Evolutionary conservation across 2,797 vertebrate genomes (phyloP), one percentile per base, ranked within the genome.

Genomic region (Netta rufina): DNA sequence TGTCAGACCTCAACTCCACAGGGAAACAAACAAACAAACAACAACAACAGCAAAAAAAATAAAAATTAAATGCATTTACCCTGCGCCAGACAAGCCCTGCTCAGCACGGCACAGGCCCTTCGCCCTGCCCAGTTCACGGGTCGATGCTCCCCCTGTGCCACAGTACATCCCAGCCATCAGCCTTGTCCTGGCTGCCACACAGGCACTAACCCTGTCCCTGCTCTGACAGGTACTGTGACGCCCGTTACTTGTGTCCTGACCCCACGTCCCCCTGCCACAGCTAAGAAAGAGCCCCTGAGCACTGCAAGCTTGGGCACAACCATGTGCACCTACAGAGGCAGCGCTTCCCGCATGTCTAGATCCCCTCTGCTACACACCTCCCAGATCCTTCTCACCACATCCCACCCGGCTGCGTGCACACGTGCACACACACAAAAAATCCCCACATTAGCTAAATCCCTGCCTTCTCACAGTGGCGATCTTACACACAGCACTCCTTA

Each of bases 241-340:
- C 13, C 61, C 69, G 41, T 77, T 32, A 18, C 77, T 47, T 3
- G 1, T 5, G 17, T 51, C 51, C 39, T 57, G 3, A 0, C 13
- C 20, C 17, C 13, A 7, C 3, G 3, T 30, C 67, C 43, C 75
- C 9, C n/a, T 28, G 19, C 30, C 62, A 24, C 62, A 25, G 53
- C 45, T 0, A 0, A 4, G 54, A 69, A 22, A 25, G 19, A 72
- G 0, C 58, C 38, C 28, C 13, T 0, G 0, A 24, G 20, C 14
- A n/a, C 69, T 56, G 53, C 4, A 3, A 22, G 25, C 41, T 3
- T 1, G 1, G 36, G 8, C 21, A 7, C 53, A n/a, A 25, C 9
- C 43, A 2, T 0, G 1, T 53, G 21, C 13, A 4, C 6, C 16
- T 5, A 1, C 5, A 0, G 10, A 14, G 6, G 17, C 14, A 93